Base-by-base conservation (phyloP, 1,140 invertebrate species). In the Microplitis mediator region DNA sequence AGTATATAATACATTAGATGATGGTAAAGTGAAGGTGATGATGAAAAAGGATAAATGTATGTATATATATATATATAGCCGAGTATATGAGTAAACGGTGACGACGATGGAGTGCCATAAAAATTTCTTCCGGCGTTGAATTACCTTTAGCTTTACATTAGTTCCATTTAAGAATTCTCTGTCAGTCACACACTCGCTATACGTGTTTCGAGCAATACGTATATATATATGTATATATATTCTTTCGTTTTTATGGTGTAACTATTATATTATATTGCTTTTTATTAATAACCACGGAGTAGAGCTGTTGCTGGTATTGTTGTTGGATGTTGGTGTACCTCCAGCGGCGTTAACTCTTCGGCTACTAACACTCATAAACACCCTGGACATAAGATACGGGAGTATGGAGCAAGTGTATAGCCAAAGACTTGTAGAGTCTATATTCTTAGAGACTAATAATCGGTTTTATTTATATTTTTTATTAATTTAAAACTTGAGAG, bases 101-200 rank as follows among this genome's bases (percentile, higher is more conserved):
- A 54, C 36, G 50, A 54, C 65, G 65, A 70, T 72, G 62, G 78
- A 75, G 75, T 71, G 69, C 80, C 79, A 83, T 85, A 84, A 86
- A 85, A 86, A 86, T 86, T 78, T 85, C 81, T 84, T 81, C 81
- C 75, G 76, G 69, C 66, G 75, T 71, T 71, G 74, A 76, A 80
- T 78, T 75, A 79, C 77, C 76, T 32, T 75, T 73, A 75, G 39
- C 39, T 45, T 45, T 45, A 45, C 39, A 45, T 45, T 45, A 45
- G 39, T 45, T 45, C 39, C 39, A 45, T 45, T 45, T 45, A 45
- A 45, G 39, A 50, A 56, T 66, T 66, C 68, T 65, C 63, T 51
- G 36, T 60, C 68, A 60, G 34, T 63, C 64, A n/a, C 13, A 50
- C 51, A 16, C 5, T 9, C 50, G 52, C 13, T 39, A 9, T 39